Base-by-base conservation (phyloP, 2,797 vertebrate species). In the Oreochromis grahami region DNA sequence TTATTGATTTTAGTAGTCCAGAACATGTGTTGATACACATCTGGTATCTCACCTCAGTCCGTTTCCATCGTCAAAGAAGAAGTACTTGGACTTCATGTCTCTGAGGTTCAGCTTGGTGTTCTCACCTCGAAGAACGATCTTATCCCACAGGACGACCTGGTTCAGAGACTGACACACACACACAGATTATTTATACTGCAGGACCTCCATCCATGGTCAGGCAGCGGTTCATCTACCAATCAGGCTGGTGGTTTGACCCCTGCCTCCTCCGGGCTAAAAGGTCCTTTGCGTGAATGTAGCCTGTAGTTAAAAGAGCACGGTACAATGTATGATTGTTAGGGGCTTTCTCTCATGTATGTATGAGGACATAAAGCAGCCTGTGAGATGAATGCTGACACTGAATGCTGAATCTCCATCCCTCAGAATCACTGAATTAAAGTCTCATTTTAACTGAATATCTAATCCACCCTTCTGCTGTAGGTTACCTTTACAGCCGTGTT, bases 141-240 rank as follows among this genome's bases (percentile, higher is more conserved):
- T 99, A 90, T 99, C 98, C 98, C 98, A 99, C 13, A 99, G 96
- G 45, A 99, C 98, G 84, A 99, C 98, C 92, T 99, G 98, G 94
- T 99, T 99, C 80, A 99, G 94, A 89, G 97, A 96, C 98, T 99
- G 91, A 60, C 9, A 88, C 14, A 29, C 8, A 80, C 38, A 81
- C 12, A 72, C 34, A 52, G 7, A 55, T 48, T 38, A 36, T 14
- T 24, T 36, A 19, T 17, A 51, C 29, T 34, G n/a, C 5, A 19
- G 17, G 32, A 60, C 56, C 21, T 53, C n/a, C 55, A 29, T 58
- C 32, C 55, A 58, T 32, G 2, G 26, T 58, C 55, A 58, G 55
- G 24, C 21, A 55, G 53, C 24, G 12, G 53, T 15, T 56, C 24
- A 14, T 26, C 52, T 24, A 55, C 21, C 52, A 26, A 4, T 55